These are phyloP conservation scores for Monochamus saltuarius DNA, from an alignment of 1,140 invertebrate genomes.

Conservation along the genomic window DNA sequence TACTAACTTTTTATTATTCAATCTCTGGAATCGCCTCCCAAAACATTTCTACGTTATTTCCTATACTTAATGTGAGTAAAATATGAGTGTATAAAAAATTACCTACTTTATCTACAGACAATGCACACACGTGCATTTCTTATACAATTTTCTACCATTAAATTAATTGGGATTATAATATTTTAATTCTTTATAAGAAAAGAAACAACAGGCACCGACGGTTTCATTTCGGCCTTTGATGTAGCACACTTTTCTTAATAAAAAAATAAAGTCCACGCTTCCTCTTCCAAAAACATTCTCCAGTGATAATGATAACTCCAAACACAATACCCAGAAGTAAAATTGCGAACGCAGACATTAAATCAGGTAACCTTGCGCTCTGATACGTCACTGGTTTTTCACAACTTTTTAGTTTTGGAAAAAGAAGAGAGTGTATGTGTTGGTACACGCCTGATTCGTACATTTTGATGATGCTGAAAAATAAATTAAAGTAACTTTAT, in stretches of 20 bases:
- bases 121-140: too few relatives aligned
- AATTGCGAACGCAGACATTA: constrained; percentile 27
- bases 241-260: not conserved
- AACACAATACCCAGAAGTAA: constrained; percentile 24
- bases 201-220: too few relatives aligned
- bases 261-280: constrained; percentile 3
- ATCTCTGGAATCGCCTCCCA: too few relatives aligned
- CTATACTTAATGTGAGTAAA: too few relatives aligned
- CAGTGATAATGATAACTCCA: constrained; percentile 14
- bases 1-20: too few relatives aligned
- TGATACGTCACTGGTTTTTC: constrained; percentile 26
- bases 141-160: too few relatives aligned
- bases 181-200: too few relatives aligned
- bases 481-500: constrained; percentile 3
- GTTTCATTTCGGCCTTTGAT: too few relatives aligned
- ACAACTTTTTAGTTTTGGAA: constrained; percentile 25
- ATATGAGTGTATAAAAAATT: too few relatives aligned
- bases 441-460: constrained; percentile 33
- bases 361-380: constrained; percentile 33
- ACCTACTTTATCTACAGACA: too few relatives aligned
- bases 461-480: constrained; percentile 36
- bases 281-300: constrained; percentile 32
- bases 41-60: too few relatives aligned
- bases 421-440: constrained; percentile 24
- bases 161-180: too few relatives aligned